phyloP scores from a whole-genome alignment of 2,113 vertebrate species.

The Procapra przewalskii region DNA sequence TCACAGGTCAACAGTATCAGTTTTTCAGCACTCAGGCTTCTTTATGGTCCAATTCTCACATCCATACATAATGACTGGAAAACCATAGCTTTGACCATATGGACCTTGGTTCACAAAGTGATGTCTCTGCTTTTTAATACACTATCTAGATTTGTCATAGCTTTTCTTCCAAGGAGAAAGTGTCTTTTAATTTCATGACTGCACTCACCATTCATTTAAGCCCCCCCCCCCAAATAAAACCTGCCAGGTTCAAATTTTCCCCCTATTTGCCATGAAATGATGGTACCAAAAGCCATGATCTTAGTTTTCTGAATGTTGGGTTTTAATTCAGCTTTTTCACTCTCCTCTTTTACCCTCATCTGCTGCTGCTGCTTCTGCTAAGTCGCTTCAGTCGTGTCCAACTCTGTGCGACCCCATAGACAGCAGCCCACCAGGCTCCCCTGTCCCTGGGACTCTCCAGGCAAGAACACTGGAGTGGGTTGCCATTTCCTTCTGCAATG shows the following conservation, averaged over 20 bases:
- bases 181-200: background rate
- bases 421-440: no score
- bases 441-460: no score
- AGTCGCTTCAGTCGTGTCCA: no score
- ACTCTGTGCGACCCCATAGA: no score
- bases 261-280: background rate
- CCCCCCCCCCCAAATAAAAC: background rate
- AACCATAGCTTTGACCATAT: background rate
- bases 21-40: fast-evolving
- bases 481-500: no score
- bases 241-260: background rate
- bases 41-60: background rate
- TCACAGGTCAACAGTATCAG: no score
- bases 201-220: background rate
- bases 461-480: no score
- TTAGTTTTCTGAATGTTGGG: background rate
- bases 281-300: background rate
- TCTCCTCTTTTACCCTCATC: background rate
- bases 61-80: background rate
- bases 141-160: background rate
- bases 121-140: background rate
- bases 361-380: no score
- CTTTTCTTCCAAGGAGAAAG: background rate
- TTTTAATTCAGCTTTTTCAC: background rate
- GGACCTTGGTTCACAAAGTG: background rate